Percentiles rank a stretch among this genome's conserved stretches.
These are phyloP conservation scores for Acanthis flammea DNA, from an alignment of 2,797 vertebrate genomes.

Conservation along the genomic window DNA sequence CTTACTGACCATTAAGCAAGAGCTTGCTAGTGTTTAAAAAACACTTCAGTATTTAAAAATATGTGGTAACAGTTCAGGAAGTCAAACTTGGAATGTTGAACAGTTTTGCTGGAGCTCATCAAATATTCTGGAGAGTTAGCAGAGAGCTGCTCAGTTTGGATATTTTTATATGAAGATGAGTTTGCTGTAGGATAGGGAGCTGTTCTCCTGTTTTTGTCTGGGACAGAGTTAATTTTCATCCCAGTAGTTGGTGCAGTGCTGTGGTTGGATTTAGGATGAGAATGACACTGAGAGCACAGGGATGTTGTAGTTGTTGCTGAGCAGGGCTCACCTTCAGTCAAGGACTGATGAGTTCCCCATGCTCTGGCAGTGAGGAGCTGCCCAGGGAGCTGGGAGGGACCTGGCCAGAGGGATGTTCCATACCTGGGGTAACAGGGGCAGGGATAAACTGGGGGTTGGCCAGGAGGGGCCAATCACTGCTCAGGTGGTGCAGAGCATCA, in stretches of 20 bases:
- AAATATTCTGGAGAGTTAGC: background rate
- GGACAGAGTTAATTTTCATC: background rate
- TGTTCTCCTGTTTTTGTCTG: background rate
- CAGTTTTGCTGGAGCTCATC: background rate
- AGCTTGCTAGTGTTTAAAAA: background rate
- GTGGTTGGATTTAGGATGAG: background rate
- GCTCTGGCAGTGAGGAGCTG: background rate
- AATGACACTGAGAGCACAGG: background rate
- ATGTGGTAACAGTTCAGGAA: background rate
- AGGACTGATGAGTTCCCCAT: background rate
- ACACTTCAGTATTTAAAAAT: background rate
- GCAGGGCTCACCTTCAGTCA: background rate
- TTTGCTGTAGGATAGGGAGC: background rate
- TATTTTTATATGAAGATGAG: background rate
- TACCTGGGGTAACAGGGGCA: background rate
- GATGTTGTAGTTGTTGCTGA: background rate
- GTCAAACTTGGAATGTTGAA: background rate
- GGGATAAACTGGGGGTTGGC: background rate
- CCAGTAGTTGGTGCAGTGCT: background rate
- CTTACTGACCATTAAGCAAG: background rate
- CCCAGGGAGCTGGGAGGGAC: background rate
- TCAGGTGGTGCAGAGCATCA: background rate
- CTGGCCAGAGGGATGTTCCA: background rate
- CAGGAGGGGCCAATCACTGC: rapidly evolving
- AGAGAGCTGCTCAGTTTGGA: background rate